Base-by-base conservation (phyloP, 2,888 invertebrate genomes). In the Monoplex corrugatus region DNA sequence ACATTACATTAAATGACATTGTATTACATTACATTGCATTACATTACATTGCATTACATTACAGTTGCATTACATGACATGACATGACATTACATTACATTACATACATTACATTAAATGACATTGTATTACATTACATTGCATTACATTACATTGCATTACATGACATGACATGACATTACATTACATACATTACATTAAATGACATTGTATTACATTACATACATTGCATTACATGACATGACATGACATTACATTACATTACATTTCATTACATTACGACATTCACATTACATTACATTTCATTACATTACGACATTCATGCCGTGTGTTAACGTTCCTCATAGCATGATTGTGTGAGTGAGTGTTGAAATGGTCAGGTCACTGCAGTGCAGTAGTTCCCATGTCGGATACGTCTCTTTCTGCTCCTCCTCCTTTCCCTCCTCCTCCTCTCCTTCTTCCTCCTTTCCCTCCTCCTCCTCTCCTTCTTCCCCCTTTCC, bases 371-470 rank as follows among this genome's bases (percentile, higher is more conserved):
- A 72, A 3, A 72, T 68, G 10, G 28, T 72, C 32, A 10, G 28
- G 10, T 28, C 68, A 2, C n/a, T 1, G 10, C 8, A n/a, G 28
- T 72, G 68, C 10, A 72, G n/a, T 3, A 32, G 2, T 72, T n/a
- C 6, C 2, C 32, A 32, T 1, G 23, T 10, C 8, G 2, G 28
- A n/a, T 32, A 32, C 38, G 8, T 6, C 23, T n/a, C 35, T 45
- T 84, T 40, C 44, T 45, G 28, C 8, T 68, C 68, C 23, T 83
- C 88, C 19, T 68, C 43, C n/a, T 40, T 82, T 38, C 35, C 86
- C 78, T 80, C 50, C 78, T 32, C n/a, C 28, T 84, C 28, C 84
- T 84, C 84, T 32, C 8, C 43, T 13, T 78, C 45, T 0, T 8
- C 38, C 43, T 75, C 32, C 78, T 35, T 40, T 23, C 6, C 16